Evolutionary conservation across 2,888 invertebrate genomes (phyloP).

Genomic region (Sepioteuthis lessoniana): DNA sequence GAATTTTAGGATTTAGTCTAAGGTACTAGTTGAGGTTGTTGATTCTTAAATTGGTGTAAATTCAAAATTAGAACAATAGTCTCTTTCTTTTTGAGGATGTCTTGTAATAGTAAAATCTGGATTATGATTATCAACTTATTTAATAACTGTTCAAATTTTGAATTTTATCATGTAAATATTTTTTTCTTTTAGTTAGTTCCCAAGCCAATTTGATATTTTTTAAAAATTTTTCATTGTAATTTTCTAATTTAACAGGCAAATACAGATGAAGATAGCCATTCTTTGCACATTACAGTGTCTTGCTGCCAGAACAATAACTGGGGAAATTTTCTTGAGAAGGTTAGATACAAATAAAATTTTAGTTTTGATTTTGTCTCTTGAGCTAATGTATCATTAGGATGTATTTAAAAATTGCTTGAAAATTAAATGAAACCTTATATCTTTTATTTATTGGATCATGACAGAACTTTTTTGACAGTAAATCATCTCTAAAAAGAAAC

Average conservation of each 20-base stretch:
- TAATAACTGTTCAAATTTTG: background rate
- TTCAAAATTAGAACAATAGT: background rate
- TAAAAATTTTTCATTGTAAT: background rate
- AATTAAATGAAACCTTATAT: too few relatives aligned
- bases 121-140: background rate
- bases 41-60: background rate
- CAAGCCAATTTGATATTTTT: background rate
- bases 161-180: background rate
- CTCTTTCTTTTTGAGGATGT: too few relatives aligned
- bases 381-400: background rate
- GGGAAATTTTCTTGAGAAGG: conserved; percentile 89
- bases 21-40: background rate
- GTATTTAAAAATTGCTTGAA: too few relatives aligned
- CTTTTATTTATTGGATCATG: too few relatives aligned
- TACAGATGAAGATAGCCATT: conserved; percentile 86
- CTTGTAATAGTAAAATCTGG: too few relatives aligned
- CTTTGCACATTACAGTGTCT: conserved; percentile 94
- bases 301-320: conserved; percentile 92
- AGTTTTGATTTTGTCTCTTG: background rate
- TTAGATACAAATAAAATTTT: conserved; percentile 64
- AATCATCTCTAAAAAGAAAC: too few relatives aligned
- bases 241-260: conserved; percentile 81
- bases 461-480: too few relatives aligned
- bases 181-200: background rate
- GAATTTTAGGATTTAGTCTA: background rate